phyloP scores from a whole-genome alignment of 2,888 invertebrate species.

The Hymenopus coronatus region DNA sequence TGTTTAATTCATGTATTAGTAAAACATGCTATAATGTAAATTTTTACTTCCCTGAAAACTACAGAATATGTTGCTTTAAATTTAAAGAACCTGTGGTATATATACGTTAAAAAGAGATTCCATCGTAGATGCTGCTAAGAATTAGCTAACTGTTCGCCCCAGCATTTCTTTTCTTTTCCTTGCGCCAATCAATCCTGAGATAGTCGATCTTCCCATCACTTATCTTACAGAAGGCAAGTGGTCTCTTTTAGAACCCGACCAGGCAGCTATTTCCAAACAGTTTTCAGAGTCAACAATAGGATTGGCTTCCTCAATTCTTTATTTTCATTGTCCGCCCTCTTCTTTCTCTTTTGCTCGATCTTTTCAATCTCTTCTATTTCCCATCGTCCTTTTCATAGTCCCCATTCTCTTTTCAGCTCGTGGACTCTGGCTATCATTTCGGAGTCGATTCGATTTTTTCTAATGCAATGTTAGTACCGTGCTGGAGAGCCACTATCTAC shows the following conservation, averaged over 20 bases:
- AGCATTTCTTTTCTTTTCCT: too few species aligned
- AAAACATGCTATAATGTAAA: too few species aligned
- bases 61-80: too few species aligned
- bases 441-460: background rate
- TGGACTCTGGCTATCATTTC: slow-evolving; percentile 4
- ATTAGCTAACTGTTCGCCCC: too few species aligned
- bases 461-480: background rate
- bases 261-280: background rate
- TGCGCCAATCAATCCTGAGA: background rate
- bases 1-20: too few species aligned
- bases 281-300: background rate
- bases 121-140: too few species aligned
- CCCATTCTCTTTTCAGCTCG: background rate
- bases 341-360: background rate
- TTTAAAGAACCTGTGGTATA: too few species aligned
- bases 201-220: background rate
- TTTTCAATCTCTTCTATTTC: slow-evolving; percentile 11
- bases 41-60: too few species aligned
- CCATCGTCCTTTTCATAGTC: slow-evolving; percentile 28
- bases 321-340: slow-evolving; percentile 11
- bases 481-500: background rate
- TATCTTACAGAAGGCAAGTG: background rate
- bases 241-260: background rate
- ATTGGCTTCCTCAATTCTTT: background rate
- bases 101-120: too few species aligned